These are phyloP conservation scores for Prosopocoilus inquinatus DNA, from an alignment of 2,888 invertebrate species.

Conservation along the genomic window DNA sequence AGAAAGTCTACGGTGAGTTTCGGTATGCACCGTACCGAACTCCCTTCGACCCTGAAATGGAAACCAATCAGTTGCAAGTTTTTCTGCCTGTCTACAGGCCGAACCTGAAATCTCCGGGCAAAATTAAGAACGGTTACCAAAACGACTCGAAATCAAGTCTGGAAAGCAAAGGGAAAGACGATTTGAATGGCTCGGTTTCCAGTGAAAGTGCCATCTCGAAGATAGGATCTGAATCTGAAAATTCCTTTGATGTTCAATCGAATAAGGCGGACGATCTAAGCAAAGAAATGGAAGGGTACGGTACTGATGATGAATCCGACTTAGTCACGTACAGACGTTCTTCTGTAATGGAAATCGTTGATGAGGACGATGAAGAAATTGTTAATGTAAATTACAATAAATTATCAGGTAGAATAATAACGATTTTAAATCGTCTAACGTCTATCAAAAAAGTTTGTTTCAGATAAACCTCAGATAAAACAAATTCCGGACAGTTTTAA, in stretches of 20 bases:
- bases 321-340: conserved; percentile 7
- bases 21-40: conserved; percentile 71
- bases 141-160: neutral
- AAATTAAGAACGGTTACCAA: neutral
- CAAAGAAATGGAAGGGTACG: conserved; percentile 38
- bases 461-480: too few relatives aligned
- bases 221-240: neutral
- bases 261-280: conserved; percentile 1
- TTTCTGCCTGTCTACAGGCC: conserved; percentile 57
- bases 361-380: conserved; percentile 30
- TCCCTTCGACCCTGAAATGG: conserved; percentile 62
- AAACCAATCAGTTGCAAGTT: conserved; percentile 61
- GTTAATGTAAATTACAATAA: neutral
- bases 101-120: conserved; percentile 2
- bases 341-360: conserved; percentile 8
- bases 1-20: conserved; percentile 69
- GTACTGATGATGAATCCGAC: conserved; percentile 39
- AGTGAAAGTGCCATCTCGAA: neutral
- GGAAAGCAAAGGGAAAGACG: neutral
- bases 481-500: too few relatives aligned
- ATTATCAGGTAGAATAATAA: conserved; percentile 1
- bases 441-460: too few relatives aligned
- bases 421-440: too few relatives aligned
- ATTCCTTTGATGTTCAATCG: neutral
- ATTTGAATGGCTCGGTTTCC: neutral